phyloP scores from a whole-genome alignment of 1,140 invertebrate species.

The Drosophila pachea region DNA sequence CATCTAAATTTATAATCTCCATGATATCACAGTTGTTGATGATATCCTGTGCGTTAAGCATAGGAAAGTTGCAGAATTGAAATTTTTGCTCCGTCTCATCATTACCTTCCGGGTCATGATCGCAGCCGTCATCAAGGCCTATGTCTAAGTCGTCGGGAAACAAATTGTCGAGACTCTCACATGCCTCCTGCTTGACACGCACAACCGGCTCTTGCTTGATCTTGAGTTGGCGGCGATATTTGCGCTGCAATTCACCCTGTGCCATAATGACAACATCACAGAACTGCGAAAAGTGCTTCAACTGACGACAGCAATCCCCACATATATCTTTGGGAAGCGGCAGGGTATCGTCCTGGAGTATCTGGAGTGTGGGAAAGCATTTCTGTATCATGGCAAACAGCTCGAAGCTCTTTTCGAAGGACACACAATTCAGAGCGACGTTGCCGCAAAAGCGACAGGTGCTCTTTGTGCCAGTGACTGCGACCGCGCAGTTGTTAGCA shows the following conservation, averaged over 20 bases:
- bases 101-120: conserved; percentile 40
- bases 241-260: conserved; percentile 67
- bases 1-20: conserved; percentile 77
- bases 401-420: conserved; percentile 70
- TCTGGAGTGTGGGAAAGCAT: conserved; percentile 74
- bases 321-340: conserved; percentile 72
- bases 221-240: conserved; percentile 68
- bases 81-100: conserved; percentile 72
- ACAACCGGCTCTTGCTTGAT: conserved; percentile 75
- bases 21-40: conserved; percentile 78
- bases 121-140: conserved; percentile 64
- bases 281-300: conserved; percentile 65
- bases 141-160: conserved; percentile 71
- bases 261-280: conserved; percentile 71
- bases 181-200: conserved; percentile 71
- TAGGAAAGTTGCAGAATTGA: conserved; percentile 72
- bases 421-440: conserved; percentile 49
- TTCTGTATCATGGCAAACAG: conserved; percentile 74
- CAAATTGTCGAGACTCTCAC: conserved; percentile 66
- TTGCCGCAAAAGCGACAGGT: conserved; percentile 69
- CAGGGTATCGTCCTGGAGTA: conserved; percentile 70
- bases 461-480: conserved; percentile 27
- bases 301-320: conserved; percentile 50
- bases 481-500: neutral
- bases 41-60: conserved; percentile 72